Evolutionary conservation across 1,140 invertebrate genomes (phyloP), one percentile per base, ranked within the genome.

Genomic region (Eufriesea mexicana): DNA sequence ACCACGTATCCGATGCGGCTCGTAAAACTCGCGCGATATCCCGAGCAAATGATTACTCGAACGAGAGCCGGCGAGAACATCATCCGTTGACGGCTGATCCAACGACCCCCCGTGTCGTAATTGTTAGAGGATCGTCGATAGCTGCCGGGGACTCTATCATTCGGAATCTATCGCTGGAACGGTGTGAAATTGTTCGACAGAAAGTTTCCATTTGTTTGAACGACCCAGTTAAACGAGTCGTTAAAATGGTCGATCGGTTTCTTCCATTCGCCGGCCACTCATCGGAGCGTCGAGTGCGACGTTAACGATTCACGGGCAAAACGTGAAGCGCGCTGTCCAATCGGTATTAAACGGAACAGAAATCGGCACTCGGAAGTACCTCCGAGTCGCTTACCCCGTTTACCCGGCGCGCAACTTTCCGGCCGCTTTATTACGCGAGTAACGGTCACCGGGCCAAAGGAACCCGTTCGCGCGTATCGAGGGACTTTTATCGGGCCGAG

Each of bases 1-100:
- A 87, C 68, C 72, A 67, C 83, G 68, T 86, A 86, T 86, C 74
- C 78, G 83, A 90, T 83, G 85, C 84, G 86, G 78, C 87, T 90
- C 87, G 89, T 91, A 90, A 90, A 90, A 84, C 61, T 62, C 73
- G 70, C 84, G 49, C 66, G 61, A 80, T 88, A 71, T 55, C 72
- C 47, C 73, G 68, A 87, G 68, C 83, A 73, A 35, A 89, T 68
- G 83, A 88, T 90, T 87, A 86, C 75, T 68, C 25, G 67, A 47
- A 59, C 57, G 57, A 59, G n/a, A 59, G 61, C 7, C 61, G 5
- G 45, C 45, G 67, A 75, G 64, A 75, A 84, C 82, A 25, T 82
- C 28, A 51, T 47, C 47, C 28, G 79, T 47, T 47, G 55, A 78
- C 23, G 47, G 54, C 67, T 74, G 70, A 72, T 55, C 54, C 64